Percentiles rank a stretch among this genome's conserved stretches.
Conservation (phyloP, 2,113 vertebrate genomes). For the Tragelaphus scriptus region DNA sequence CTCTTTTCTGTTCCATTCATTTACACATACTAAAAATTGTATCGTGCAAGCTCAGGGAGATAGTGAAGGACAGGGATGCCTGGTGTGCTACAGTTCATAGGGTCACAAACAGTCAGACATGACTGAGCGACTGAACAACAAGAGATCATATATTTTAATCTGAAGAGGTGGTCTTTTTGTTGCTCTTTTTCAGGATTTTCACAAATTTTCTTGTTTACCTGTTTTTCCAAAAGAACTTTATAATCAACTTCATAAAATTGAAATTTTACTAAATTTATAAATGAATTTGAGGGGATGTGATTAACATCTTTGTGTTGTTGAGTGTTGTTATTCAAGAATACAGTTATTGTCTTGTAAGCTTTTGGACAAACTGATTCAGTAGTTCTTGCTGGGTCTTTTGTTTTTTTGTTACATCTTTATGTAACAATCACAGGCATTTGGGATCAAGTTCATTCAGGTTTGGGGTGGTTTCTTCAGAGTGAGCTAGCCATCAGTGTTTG, state of each 20-base stretch:
- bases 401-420: not conserved
- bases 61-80: not conserved
- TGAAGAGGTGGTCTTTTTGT: not conserved
- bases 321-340: not conserved
- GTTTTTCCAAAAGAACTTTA: not conserved
- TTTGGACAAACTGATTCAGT: not conserved
- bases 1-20: not conserved
- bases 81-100: not conserved
- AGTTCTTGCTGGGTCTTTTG: not conserved
- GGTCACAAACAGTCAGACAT: not conserved
- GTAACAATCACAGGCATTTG: not conserved
- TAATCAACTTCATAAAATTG: not conserved
- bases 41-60: not conserved
- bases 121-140: not conserved
- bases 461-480: not conserved
- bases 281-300: not conserved
- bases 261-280: not conserved
- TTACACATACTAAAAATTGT: not conserved
- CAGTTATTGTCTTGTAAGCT: not conserved
- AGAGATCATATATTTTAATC: not conserved
- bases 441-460: not conserved
- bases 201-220: not conserved
- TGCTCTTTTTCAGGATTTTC: not conserved
- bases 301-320: not conserved
- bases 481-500: not conserved